Base-by-base conservation (phyloP, 1,140 invertebrate genomes). In the Bombus sylvicola region DNA sequence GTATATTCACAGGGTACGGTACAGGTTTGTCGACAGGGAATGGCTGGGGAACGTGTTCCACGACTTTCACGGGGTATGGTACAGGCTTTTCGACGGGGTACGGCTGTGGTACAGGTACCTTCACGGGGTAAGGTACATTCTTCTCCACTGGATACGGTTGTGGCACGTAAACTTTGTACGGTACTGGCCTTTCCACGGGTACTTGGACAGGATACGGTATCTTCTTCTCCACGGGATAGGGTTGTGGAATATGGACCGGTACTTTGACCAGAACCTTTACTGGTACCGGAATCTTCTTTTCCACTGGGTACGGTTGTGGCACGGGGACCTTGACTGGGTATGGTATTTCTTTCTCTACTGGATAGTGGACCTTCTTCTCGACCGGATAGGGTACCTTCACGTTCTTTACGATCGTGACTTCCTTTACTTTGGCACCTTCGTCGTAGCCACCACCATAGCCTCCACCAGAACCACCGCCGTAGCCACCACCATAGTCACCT, bases 201-300 rank as follows among this genome's bases (percentile, higher is more conserved):
- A 97, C 96, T 92, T 97, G 97, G 2, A 97, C 97, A 77, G 97
- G 97, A 88, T 96, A 96, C 37, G 96, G 96, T 9, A 97, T 95
- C 85, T 96, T 96, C 91, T 97, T 97, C 90, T 97, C 96, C 25
- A 97, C 97, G 71, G 97, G 96, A 94, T 97, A 97, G 64, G 97
- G 97, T 91, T 96, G 96, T 57, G 97, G 97, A 78, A 97, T 96
- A 82, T 96, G 96, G 6, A 97, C 96, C 8, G 96, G 97, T 83
- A 97, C 96, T 93, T 97, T 97, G 39, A 97, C 96, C 90, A 96
- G 94, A 87, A 97, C 96, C 92, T 97, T 97, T 78, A 97, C 96
- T 64, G 96, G 95, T 71, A 96, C 96, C 59, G 96, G 96, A 10
- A 97, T 96, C 89, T 96, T 96, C 87, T 97, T 97, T 74, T 97